phyloP scores from a whole-genome alignment of 2,113 vertebrate species.

The Sigmodon hispidus region DNA sequence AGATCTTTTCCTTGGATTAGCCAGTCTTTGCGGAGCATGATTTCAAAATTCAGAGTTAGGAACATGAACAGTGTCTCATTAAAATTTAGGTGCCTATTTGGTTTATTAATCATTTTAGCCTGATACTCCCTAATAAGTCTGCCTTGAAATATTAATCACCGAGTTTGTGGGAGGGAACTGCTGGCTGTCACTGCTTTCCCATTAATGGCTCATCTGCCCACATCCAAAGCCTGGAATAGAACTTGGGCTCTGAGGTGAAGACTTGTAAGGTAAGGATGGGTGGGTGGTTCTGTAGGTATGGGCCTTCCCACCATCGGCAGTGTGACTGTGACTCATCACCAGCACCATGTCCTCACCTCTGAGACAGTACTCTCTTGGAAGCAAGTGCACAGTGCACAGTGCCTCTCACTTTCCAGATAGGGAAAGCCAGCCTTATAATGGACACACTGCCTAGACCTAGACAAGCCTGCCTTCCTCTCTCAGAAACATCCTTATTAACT shows the following conservation, averaged over 20 bases:
- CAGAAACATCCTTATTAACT: background rate
- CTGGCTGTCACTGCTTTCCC: background rate
- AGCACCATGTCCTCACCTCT: background rate
- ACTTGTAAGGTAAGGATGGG: background rate
- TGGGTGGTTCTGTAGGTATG: background rate
- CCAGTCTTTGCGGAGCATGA: background rate
- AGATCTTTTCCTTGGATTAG: background rate
- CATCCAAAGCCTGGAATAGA: background rate
- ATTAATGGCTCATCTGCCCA: conserved; percentile 30
- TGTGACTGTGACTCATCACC: background rate
- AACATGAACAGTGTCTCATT: conserved; percentile 35
- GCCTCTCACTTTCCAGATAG: background rate
- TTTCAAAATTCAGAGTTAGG: background rate
- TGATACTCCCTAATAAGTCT: conserved; percentile 18
- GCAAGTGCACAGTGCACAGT: too few species aligned
- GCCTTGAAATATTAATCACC: conserved; percentile 22
- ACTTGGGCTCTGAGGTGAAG: accelerated
- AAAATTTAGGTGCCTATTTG: conserved; percentile 26
- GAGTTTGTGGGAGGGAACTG: conserved; percentile 41
- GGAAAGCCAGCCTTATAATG: background rate
- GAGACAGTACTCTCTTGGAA: background rate
- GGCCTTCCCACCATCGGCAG: background rate
- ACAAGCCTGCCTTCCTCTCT: background rate
- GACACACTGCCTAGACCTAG: too few species aligned
- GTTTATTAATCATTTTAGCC: conserved; percentile 50